Percentiles rank a stretch among this genome's conserved stretches.
These are phyloP conservation scores for Coelopa frigida DNA, from an alignment of 1,140 invertebrate genomes.

Conservation along the genomic window DNA sequence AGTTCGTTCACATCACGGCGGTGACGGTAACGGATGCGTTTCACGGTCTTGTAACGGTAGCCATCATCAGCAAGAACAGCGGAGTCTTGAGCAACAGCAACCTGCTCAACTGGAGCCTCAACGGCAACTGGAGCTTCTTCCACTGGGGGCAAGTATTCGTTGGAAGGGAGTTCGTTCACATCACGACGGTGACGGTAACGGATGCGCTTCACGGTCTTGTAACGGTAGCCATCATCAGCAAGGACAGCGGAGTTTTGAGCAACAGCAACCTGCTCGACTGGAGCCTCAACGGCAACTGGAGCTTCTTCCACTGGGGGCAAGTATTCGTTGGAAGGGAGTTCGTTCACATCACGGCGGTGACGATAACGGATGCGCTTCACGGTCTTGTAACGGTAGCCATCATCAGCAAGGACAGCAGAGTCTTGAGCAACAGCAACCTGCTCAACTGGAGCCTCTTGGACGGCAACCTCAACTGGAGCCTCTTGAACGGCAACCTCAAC, in stretches of 20 bases:
- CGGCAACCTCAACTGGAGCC: conserved; percentile 15
- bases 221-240: conserved; percentile 19
- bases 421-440: conserved; percentile 8
- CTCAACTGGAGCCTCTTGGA: conserved; percentile 22
- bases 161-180: conserved; percentile 19
- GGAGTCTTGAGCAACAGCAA: conserved; percentile 11
- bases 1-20: conserved; percentile 24
- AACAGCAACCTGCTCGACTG: conserved; percentile 6
- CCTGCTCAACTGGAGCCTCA: conserved; percentile 9
- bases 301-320: conserved; percentile 20
- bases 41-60: conserved; percentile 21
- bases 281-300: conserved; percentile 13
- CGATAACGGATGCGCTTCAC: conserved; percentile 19
- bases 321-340: conserved; percentile 22
- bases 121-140: conserved; percentile 13
- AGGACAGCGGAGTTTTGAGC: conserved; percentile 16
- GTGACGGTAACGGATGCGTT: conserved; percentile 19
- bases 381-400: conserved; percentile 32
- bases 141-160: conserved; percentile 22
- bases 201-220: conserved; percentile 22
- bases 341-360: conserved; percentile 26
- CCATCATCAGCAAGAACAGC: conserved; percentile 18
- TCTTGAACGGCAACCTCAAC: conserved; percentile 21
- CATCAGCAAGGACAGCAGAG: conserved; percentile 17
- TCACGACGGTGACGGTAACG: conserved; percentile 22